Conservation (phyloP, 1,140 invertebrate genomes). For the Zaprionus capensis region DNA sequence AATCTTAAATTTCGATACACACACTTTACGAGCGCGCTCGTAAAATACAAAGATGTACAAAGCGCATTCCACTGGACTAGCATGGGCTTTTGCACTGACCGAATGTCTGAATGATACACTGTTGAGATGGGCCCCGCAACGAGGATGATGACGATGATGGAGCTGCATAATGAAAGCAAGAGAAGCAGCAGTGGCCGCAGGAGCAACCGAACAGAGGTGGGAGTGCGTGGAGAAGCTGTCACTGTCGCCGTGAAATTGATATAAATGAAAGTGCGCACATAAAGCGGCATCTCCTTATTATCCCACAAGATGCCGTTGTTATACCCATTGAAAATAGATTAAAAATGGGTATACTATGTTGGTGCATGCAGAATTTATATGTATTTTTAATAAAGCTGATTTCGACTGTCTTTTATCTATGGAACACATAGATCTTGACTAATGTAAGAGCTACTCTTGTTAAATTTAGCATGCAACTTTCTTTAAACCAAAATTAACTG, state of each 20-base stretch:
- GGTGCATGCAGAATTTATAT: not conserved
- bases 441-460: not conserved
- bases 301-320: slow-evolving; percentile 22
- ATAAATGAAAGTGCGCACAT: slow-evolving; percentile 70
- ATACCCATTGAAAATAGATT: not conserved
- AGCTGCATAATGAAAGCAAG: slow-evolving; percentile 62
- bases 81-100: slow-evolving; percentile 35
- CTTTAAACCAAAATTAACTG: not conserved
- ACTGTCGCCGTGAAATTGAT: slow-evolving; percentile 62
- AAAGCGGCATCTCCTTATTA: slow-evolving; percentile 60
- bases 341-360: not conserved
- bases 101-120: slow-evolving; percentile 62
- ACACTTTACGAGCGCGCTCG: slow-evolving; percentile 69
- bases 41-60: slow-evolving; percentile 64
- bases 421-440: not conserved
- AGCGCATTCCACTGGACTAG: slow-evolving; percentile 27
- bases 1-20: slow-evolving; percentile 76
- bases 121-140: slow-evolving; percentile 4
- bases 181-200: slow-evolving; percentile 15
- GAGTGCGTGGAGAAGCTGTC: not conserved
- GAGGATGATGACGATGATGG: not conserved
- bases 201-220: not conserved
- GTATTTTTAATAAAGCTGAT: rapidly evolving
- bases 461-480: not conserved
- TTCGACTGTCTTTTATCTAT: not conserved